Base-by-base conservation (phyloP, 2,888 invertebrate genomes). In the Netelia virgata region DNA sequence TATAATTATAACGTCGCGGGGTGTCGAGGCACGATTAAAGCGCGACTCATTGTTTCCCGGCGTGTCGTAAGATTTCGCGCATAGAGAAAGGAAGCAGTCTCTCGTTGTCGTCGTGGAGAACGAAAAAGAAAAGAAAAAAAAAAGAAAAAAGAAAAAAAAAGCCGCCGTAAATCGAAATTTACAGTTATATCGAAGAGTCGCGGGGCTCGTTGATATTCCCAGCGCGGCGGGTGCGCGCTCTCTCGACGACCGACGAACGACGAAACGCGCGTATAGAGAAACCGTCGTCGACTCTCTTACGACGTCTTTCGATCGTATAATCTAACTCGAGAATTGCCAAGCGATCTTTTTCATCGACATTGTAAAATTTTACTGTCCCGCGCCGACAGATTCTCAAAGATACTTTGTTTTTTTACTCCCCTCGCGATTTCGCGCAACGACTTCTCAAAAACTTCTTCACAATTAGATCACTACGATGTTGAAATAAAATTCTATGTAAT, bases 161-260 rank as follows among this genome's bases (percentile, higher is more conserved):
- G 72, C 55, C 68, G 72, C 16, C 43, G 79, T 57, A 75, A 80
- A 83, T 83, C 80, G 50, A 16, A 61, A 14, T 76, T 80, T 76
- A 83, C 83, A 72, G 80, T 83, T 83, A 83, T 74, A 69, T 55
- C 61, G 50, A 10, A 23, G 36, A 73, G 64, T 28, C 28, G 28
- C 28, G 28, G 28, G 64, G 73, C 75, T 75, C 72, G 70, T 83
- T 83, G 72, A 72, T 72, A 83, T 83, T 83, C 83, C 18, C 10
- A 43, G 16, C 75, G 64, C 50, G 79, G 50, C 81, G 75, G 63
- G 63, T 53, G 53, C 53, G 53, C 16, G 9, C 20, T 16, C 57
- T 57, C 53, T 53, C 53, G 28, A 28, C 47, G 47, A 14, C 2
- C 14, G 14, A 14, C 47, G 47, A 47, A 47, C 47, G 47, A 47